Evolutionary conservation across 2,888 invertebrate genomes (phyloP), one percentile per base, ranked within the genome.

Genomic region (Ceramica pisi): DNA sequence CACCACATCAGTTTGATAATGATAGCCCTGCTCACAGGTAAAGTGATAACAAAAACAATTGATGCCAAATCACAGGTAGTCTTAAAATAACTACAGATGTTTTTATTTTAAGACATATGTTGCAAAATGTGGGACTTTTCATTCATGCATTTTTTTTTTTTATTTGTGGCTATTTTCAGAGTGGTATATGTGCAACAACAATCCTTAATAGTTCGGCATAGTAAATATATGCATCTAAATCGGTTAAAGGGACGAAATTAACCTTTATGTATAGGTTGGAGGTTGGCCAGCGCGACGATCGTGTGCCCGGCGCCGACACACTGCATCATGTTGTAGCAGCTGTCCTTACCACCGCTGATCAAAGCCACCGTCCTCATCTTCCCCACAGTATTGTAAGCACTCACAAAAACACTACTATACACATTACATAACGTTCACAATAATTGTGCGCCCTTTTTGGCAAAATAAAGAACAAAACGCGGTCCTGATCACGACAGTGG

Each of bases 261-360:
- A 97, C 98, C 98, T 97, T 97, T 97, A 93, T 96, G 97, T 92
- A 97, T 97, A 78, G 99, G 99, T 95, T 97, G 97, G 87, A 99
- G 97, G 96, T 99, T 99, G 85, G 99, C 99, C 90, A 99, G 96
- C 51, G 99, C 99, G 69, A 99, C 98, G 87, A 99, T 98, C 87
- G 98, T 97, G 95, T 99, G 99, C 65, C 99, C 99, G 91, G 99
- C 98, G 86, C 98, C 98, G 83, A 99, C 97, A 96, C 99, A 99
- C 96, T 99, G 98, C 98, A 99, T 98, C 98, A 99, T 98, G 94
- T 99, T 99, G 96, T 98, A 99, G 96, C 99, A 99, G 96, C 99
- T 99, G 96, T 99, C 99, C 96, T 99, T 99, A 87, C 99, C 99
- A 87, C 99, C 99, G 96, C 99, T 99, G 85, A 99, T 97, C 94